These are phyloP conservation scores for Pachypanchax playfairii DNA, from an alignment of 2,113 vertebrate genomes.

Conservation along the genomic window DNA sequence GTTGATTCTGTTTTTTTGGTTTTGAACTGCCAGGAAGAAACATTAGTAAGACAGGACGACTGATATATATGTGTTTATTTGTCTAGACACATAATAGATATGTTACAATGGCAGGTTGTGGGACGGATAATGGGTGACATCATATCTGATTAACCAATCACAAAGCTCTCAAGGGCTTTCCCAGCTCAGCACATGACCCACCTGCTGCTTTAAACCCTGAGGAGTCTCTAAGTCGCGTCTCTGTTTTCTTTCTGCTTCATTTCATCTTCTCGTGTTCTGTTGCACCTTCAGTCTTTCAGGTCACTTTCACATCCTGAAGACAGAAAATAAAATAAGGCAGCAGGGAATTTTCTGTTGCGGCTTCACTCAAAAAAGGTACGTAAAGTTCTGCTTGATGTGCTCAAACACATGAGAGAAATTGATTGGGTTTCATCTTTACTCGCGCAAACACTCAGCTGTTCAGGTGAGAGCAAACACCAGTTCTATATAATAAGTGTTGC, in stretches of 20 bases:
- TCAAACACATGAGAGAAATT: no score
- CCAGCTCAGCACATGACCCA: conserved; percentile 41
- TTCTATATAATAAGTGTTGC: not conserved
- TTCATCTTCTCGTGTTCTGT: not conserved
- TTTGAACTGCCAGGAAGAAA: not conserved
- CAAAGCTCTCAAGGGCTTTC: conserved; percentile 19
- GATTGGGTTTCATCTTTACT: conserved; percentile 7
- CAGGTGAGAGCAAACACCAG: conserved; percentile 35
- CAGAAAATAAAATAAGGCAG: no score
- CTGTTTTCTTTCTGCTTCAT: not conserved
- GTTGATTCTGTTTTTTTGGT: not conserved
- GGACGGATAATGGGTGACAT: conserved; percentile 25
- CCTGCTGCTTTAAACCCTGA: conserved; percentile 30
- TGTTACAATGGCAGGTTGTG: conserved; percentile 13
- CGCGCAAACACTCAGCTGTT: conserved; percentile 6
- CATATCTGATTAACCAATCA: conserved; percentile 38
- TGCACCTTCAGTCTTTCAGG: no score
- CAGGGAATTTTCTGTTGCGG: no score
- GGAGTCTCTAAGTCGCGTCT: not conserved
- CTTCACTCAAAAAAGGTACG: no score
- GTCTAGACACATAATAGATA: no score
- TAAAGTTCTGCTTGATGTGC: no score
- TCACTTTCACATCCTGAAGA: not conserved
- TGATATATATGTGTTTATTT: no score
- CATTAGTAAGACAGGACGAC: not conserved